A percentile compares a stretch with the other conserved stretches of the same genome.
phyloP scores from a whole-genome alignment of 2,797 vertebrate genomes.

The Anabas testudineus region DNA sequence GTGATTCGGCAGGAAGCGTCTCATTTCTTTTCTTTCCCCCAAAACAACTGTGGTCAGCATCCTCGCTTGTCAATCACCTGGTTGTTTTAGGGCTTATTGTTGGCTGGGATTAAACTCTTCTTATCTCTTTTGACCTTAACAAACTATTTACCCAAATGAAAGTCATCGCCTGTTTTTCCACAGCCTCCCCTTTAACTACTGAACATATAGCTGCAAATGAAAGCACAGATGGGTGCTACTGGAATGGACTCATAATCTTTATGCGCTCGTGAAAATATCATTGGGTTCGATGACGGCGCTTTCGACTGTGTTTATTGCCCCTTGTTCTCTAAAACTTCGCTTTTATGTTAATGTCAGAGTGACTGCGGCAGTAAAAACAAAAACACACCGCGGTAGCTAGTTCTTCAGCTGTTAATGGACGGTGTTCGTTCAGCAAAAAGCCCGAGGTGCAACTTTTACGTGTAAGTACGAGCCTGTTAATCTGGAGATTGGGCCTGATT shows the following conservation, averaged over 20 bases:
- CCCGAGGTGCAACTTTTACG: constrained; percentile 1
- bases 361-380: constrained; percentile 48
- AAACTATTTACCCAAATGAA: constrained; percentile 79
- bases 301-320: constrained; percentile 79
- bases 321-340: constrained; percentile 79
- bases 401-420: constrained; percentile 14
- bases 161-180: constrained; percentile 71
- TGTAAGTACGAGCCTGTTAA: background rate
- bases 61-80: constrained; percentile 30
- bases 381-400: background rate
- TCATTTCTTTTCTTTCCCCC: constrained; percentile 14
- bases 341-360: constrained; percentile 77
- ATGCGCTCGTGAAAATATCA: constrained; percentile 88
- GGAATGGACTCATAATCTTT: constrained; percentile 81
- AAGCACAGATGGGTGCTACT: constrained; percentile 76
- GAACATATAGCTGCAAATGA: constrained; percentile 71
- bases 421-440: background rate
- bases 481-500: background rate
- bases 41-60: constrained; percentile 26
- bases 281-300: constrained; percentile 82
- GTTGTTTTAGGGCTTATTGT: constrained; percentile 24
- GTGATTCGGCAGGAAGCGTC: constrained; percentile 54
- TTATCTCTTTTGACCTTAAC: constrained; percentile 73
- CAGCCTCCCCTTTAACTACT: constrained; percentile 61
- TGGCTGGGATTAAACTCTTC: constrained; percentile 12